Evolutionary conservation across 2,113 vertebrate genomes (phyloP).

Genomic region (Hemichromis elongatus): DNA sequence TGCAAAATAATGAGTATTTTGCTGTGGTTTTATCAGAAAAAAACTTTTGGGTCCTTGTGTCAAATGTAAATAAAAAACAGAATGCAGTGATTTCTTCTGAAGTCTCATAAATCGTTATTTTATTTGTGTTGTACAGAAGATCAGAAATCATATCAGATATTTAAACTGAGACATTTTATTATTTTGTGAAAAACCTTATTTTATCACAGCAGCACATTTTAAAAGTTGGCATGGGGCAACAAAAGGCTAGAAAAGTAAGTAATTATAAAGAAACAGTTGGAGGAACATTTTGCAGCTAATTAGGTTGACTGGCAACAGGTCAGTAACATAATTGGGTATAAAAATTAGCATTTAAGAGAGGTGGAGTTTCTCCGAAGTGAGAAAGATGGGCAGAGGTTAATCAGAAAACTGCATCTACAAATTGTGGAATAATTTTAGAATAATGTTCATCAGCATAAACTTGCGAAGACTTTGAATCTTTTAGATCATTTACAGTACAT

Average conservation of each 20-base stretch:
- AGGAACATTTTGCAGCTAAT: background rate
- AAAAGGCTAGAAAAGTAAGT: background rate
- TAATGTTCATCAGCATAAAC: background rate
- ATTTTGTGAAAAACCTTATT: background rate
- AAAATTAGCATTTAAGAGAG: background rate
- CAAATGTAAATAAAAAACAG: background rate
- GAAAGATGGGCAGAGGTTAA: background rate
- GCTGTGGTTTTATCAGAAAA: background rate
- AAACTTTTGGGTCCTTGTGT: background rate
- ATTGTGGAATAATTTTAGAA: background rate
- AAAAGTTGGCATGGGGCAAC: background rate
- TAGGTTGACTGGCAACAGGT: background rate
- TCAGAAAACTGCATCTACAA: background rate
- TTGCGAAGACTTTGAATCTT: background rate
- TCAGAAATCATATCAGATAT: background rate
- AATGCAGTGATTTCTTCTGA: background rate
- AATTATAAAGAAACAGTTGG: background rate
- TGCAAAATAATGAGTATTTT: background rate
- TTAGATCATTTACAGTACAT: background rate
- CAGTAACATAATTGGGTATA: background rate
- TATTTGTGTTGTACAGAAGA: background rate
- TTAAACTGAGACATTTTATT: background rate
- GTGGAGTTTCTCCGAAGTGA: background rate
- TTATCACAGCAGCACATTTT: background rate
- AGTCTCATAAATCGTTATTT: background rate